Conservation (phyloP, 2,797 vertebrate species). For the Siniperca scherzeri region DNA sequence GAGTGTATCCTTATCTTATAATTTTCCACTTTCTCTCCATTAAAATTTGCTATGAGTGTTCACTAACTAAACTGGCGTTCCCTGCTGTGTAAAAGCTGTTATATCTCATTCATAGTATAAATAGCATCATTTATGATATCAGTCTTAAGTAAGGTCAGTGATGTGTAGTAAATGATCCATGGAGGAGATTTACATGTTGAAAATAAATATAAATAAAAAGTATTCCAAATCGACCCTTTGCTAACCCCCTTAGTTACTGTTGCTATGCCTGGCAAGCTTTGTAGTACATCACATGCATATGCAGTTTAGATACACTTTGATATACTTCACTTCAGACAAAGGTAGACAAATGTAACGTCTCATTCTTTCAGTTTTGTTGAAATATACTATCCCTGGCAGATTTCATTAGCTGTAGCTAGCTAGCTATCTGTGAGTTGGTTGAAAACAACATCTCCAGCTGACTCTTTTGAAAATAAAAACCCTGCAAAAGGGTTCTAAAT, state of each 20-base stretch:
- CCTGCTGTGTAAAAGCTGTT: slow-evolving; percentile 25
- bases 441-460: too few relatives aligned
- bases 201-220: background rate
- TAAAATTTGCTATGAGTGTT: slow-evolving; percentile 20
- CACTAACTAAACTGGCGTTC: slow-evolving; percentile 25
- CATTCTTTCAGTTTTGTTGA: too few relatives aligned
- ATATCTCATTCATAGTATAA: slow-evolving; percentile 1
- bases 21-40: slow-evolving; percentile 39
- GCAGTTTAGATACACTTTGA: too few relatives aligned
- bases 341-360: background rate
- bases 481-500: too few relatives aligned
- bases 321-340: background rate
- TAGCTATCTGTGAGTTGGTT: too few relatives aligned
- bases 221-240: background rate
- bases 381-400: too few relatives aligned
- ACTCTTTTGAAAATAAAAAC: too few relatives aligned
- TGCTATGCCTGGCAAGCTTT: background rate
- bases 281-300: background rate
- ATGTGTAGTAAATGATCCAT: slow-evolving; percentile 6
- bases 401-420: too few relatives aligned
- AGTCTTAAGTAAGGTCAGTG: slow-evolving; percentile 6
- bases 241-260: slow-evolving; percentile 13
- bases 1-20: slow-evolving; percentile 32
- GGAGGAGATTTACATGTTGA: background rate
- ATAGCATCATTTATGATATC: slow-evolving; percentile 14